These are phyloP conservation scores for Lepisosteus osseus DNA, from an alignment of 2,113 vertebrate genomes.

Conservation along the genomic window DNA sequence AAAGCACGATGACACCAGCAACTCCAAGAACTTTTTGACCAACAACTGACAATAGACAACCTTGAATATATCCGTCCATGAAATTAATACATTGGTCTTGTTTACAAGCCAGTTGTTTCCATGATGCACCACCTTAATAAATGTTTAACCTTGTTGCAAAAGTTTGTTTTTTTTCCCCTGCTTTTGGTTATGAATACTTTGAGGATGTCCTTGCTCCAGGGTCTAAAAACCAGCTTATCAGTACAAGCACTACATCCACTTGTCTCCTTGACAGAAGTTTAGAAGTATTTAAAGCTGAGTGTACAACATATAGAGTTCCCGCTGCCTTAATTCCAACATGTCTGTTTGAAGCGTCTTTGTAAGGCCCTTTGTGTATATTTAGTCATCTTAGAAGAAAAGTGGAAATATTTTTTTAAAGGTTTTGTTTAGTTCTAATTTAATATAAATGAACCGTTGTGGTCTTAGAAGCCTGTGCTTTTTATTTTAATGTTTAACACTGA, in stretches of 20 bases:
- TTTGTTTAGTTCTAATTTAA: slow-evolving; percentile 24
- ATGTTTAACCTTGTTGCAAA: too few species aligned
- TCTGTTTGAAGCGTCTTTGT: slow-evolving; percentile 50
- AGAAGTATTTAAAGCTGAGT: slow-evolving; percentile 56
- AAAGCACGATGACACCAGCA: too few species aligned
- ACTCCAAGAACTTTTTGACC: too few species aligned
- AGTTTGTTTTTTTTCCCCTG: neutral
- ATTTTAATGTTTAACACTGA: too few species aligned
- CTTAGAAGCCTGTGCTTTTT: too few species aligned
- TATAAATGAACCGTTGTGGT: too few species aligned
- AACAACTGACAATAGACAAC: too few species aligned
- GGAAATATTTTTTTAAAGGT: slow-evolving; percentile 48
- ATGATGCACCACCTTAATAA: too few species aligned
- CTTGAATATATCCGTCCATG: too few species aligned
- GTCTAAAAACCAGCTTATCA: slow-evolving; percentile 49
- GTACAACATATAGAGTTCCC: slow-evolving; percentile 49
- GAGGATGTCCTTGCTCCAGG: slow-evolving; percentile 36
- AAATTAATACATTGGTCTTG: too few species aligned
- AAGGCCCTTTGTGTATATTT: slow-evolving; percentile 40
- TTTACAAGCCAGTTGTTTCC: too few species aligned
- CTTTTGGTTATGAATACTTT: slow-evolving; percentile 15
- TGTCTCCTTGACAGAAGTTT: slow-evolving; percentile 64
- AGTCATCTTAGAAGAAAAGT: slow-evolving; percentile 34
- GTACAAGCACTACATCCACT: slow-evolving; percentile 55
- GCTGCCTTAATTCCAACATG: slow-evolving; percentile 58